Conservation (phyloP, 92 coral and sea anemone species). For the Zoanthus solanderi region DNA sequence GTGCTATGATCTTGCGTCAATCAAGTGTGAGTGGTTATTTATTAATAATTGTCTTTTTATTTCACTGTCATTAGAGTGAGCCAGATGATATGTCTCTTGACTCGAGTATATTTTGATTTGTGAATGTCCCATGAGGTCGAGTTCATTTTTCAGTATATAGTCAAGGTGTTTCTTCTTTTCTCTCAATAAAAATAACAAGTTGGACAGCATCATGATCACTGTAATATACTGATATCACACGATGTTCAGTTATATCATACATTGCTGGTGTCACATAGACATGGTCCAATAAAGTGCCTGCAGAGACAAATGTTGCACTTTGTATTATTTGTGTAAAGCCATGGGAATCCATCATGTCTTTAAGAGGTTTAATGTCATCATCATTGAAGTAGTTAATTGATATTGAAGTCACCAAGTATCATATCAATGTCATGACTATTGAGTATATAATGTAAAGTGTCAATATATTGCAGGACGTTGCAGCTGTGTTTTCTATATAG, state of each 20-base stretch:
- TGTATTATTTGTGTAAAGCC: conserved; percentile 27
- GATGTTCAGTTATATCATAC: neutral
- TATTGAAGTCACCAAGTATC: conserved; percentile 8
- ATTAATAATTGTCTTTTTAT: too few relatives aligned
- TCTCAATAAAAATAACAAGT: too few relatives aligned
- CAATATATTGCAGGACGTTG: conserved; percentile 33
- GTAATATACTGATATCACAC: too few relatives aligned
- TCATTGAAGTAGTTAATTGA: neutral
- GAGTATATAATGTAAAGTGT: conserved; percentile 33
- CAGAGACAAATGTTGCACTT: conserved; percentile 23
- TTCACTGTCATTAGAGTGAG: too few relatives aligned
- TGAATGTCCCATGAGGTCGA: too few relatives aligned
- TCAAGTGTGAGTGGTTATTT: too few relatives aligned
- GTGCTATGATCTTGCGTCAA: too few relatives aligned
- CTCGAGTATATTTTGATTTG: too few relatives aligned
- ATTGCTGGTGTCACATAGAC: conserved; percentile 6
- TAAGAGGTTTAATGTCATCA: neutral
- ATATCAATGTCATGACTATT: conserved; percentile 31
- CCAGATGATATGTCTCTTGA: too few relatives aligned
- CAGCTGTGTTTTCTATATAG: conserved; percentile 32
- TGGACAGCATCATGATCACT: too few relatives aligned
- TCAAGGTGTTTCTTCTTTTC: too few relatives aligned
- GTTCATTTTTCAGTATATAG: too few relatives aligned
- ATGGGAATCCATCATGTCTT: conserved; percentile 17
- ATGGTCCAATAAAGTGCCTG: conserved; percentile 24